Evolutionary conservation across 1,140 invertebrate genomes (phyloP).

Genomic region (Zaprionus ornatus): DNA sequence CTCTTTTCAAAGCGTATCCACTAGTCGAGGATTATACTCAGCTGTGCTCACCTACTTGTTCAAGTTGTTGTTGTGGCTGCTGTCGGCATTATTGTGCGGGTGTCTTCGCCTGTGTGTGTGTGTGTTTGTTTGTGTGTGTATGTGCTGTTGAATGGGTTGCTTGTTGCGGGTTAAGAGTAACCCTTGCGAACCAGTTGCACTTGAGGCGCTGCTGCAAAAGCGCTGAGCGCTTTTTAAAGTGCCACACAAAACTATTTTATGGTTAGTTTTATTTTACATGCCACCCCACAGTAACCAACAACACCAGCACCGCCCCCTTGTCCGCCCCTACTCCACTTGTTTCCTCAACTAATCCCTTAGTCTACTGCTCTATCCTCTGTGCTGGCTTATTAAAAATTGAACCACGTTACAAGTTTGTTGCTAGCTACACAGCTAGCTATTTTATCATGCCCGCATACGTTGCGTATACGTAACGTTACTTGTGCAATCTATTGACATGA

Average conservation of each 20-base stretch:
- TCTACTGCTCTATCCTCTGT: neutral
- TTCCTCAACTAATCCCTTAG: neutral
- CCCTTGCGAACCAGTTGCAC: slow-evolving; percentile 49
- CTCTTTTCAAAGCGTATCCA: slow-evolving; percentile 1
- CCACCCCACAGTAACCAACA: neutral
- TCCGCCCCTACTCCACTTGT: neutral
- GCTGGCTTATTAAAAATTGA: slow-evolving; percentile 45
- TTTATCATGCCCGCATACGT: slow-evolving; percentile 11
- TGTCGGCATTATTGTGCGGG: slow-evolving; percentile 27
- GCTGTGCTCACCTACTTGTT: slow-evolving; percentile 5
- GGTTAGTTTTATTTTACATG: slow-evolving; percentile 13
- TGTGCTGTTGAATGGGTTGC: slow-evolving; percentile 24
- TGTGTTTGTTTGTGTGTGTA: neutral
- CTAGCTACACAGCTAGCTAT: slow-evolving; percentile 6
- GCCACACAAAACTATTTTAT: slow-evolving; percentile 32
- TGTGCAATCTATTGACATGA: slow-evolving; percentile 31
- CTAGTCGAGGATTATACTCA: neutral
- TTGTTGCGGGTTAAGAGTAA: slow-evolving; percentile 42
- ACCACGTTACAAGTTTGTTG: slow-evolving; percentile 38
- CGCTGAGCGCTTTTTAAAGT: slow-evolving; percentile 44
- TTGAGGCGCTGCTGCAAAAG: slow-evolving; percentile 43
- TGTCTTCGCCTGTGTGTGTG: slow-evolving; percentile 8
- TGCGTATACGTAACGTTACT: slow-evolving; percentile 36
- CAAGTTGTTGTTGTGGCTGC: slow-evolving; percentile 41
- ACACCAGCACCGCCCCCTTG: too few species aligned